A percentile compares a stretch with the other conserved stretches of the same genome.
These are phyloP conservation scores for Antedon bifida DNA, from an alignment of 35 echinoderm and acorn worm species.

Conservation along the genomic window DNA sequence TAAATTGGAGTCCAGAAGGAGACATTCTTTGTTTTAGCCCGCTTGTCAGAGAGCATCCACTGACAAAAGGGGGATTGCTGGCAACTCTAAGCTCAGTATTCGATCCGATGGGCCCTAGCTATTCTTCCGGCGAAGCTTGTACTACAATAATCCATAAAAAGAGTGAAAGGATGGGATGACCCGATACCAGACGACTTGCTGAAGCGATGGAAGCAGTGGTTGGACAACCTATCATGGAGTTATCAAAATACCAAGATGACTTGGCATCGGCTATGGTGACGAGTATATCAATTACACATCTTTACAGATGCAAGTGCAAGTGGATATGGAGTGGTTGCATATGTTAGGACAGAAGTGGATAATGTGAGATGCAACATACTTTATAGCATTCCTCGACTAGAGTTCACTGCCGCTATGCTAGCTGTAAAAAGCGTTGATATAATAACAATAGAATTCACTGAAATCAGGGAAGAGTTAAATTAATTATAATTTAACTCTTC, in stretches of 20 bases:
- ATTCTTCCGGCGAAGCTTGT: conserved; percentile 28
- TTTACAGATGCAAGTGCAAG: neutral
- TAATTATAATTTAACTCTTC: no score
- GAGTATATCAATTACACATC: neutral
- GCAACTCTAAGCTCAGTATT: conserved; percentile 26
- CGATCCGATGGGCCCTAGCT: conserved; percentile 50
- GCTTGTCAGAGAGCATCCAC: neutral
- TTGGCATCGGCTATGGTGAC: neutral
- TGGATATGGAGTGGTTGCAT: neutral
- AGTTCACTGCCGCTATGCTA: neutral
- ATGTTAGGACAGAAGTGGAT: neutral
- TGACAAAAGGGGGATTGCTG: neutral
- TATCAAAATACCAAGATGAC: conserved; percentile 1
- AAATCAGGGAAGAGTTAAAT: no score
- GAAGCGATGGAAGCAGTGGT: neutral
- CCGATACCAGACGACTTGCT: neutral
- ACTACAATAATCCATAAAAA: conserved; percentile 33
- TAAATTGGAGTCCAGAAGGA: neutral
- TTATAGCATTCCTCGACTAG: neutral
- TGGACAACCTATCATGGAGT: neutral
- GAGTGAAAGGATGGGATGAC: conserved; percentile 27
- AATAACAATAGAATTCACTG: neutral
- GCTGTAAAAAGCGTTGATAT: neutral
- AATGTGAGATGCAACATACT: neutral
- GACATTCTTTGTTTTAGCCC: neutral